These are phyloP conservation scores for Orthosia gothica DNA, from an alignment of 2,888 invertebrate genomes.

Conservation along the genomic window DNA sequence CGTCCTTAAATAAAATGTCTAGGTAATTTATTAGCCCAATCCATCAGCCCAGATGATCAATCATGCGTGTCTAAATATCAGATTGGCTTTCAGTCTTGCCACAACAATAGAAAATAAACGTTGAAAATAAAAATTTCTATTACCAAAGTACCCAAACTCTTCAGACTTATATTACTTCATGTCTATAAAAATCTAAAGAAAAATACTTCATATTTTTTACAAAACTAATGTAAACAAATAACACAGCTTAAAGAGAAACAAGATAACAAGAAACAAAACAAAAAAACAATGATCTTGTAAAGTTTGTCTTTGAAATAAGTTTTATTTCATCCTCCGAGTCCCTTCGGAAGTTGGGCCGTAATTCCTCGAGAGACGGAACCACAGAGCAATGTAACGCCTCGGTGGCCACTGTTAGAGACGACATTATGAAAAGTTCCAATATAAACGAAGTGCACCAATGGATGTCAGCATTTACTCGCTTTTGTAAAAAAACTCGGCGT, in stretches of 20 bases:
- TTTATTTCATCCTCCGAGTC: conserved; percentile 38
- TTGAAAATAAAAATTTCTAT: conserved; percentile 1
- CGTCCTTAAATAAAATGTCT: background rate
- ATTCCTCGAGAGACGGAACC: conserved; percentile 32
- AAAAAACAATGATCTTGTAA: conserved; percentile 42
- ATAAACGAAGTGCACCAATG: background rate
- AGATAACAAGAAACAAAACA: conserved; percentile 35
- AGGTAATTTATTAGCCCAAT: conserved; percentile 27
- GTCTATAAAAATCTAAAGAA: background rate
- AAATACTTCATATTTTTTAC: conserved; percentile 1
- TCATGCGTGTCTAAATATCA: conserved; percentile 40
- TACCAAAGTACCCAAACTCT: background rate
- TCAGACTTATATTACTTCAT: background rate
- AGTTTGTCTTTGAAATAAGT: conserved; percentile 48
- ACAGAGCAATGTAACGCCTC: background rate
- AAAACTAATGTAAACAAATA: conserved; percentile 42
- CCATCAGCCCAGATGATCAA: conserved; percentile 33
- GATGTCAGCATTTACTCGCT: no score
- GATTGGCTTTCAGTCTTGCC: conserved; percentile 16
- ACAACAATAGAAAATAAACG: conserved; percentile 27
- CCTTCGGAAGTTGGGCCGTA: conserved; percentile 36
- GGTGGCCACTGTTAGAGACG: background rate
- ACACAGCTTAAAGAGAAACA: conserved; percentile 33
- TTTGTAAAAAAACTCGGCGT: no score
- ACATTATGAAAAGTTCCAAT: background rate